Percentiles rank a stretch among this genome's conserved stretches.
phyloP scores from a whole-genome alignment of 2,888 invertebrate species.

The Torymus auratus region DNA sequence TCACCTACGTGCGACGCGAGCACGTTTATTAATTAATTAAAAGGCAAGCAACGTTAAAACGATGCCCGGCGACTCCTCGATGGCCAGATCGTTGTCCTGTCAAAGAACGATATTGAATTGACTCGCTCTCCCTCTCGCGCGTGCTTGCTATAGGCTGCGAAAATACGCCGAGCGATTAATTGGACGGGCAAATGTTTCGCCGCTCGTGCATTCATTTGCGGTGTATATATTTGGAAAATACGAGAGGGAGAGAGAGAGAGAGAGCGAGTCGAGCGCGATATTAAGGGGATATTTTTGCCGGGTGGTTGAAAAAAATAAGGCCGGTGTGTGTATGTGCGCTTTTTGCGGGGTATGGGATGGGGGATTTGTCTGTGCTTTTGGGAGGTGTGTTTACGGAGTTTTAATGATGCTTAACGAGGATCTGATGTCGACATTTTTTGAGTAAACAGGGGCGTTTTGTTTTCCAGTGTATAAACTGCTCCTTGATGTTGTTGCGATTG shows the following conservation, averaged over 20 bases:
- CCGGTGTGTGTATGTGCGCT: too few relatives aligned
- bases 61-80: too few relatives aligned
- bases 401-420: conserved; percentile 1
- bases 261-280: too few relatives aligned
- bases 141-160: neutral
- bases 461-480: too few relatives aligned
- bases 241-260: too few relatives aligned
- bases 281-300: too few relatives aligned
- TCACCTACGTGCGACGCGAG: neutral
- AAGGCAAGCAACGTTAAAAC: too few relatives aligned
- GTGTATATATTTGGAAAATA: neutral
- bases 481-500: too few relatives aligned
- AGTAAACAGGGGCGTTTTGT: too few relatives aligned
- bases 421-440: too few relatives aligned
- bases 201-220: conserved; percentile 28
- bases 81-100: too few relatives aligned
- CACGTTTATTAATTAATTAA: conserved; percentile 29
- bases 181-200: conserved; percentile 32
- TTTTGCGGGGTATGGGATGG: too few relatives aligned
- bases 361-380: neutral
- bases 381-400: neutral
- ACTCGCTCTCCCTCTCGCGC: neutral
- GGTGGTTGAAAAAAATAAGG: neutral
- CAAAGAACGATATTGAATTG: conserved; percentile 3
- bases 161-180: conserved; percentile 55